Conservation (phyloP, 2,113 vertebrate genomes). For the Campylomormyrus numenius region DNA sequence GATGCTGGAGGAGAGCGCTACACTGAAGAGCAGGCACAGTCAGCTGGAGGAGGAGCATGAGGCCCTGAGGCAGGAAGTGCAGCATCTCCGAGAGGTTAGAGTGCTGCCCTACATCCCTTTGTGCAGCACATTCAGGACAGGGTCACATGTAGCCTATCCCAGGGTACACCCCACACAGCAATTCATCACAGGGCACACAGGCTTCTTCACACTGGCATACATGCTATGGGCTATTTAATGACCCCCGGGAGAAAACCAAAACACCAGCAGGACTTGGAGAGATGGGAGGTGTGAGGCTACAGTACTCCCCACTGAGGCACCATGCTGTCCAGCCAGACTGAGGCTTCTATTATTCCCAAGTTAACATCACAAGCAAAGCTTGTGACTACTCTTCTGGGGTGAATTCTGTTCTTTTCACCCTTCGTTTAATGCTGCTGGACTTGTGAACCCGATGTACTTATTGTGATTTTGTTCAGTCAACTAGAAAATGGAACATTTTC, state of each 20-base stretch:
- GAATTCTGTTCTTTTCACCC: neutral
- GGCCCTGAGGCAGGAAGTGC: conserved; percentile 58
- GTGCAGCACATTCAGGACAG: neutral
- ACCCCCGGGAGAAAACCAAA: neutral
- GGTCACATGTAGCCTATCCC: neutral
- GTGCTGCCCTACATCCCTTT: neutral
- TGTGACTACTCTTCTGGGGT: neutral
- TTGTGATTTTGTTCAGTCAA: neutral
- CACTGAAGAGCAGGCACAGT: conserved; percentile 58
- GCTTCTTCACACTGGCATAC: neutral
- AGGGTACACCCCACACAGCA: neutral
- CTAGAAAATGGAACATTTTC: neutral
- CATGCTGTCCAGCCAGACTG: neutral
- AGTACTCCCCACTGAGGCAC: neutral
- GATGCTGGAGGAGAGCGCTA: conserved; percentile 70
- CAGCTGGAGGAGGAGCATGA: conserved; percentile 72
- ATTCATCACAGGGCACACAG: neutral
- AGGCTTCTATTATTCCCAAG: neutral
- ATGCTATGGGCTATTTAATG: neutral
- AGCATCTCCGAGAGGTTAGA: conserved; percentile 68
- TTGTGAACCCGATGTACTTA: neutral
- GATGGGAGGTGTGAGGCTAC: neutral
- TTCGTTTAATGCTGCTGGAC: neutral
- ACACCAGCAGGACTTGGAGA: neutral
- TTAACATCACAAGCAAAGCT: neutral